phyloP scores from a whole-genome alignment of 2,113 vertebrate species.

The Gallinago undulata region DNA sequence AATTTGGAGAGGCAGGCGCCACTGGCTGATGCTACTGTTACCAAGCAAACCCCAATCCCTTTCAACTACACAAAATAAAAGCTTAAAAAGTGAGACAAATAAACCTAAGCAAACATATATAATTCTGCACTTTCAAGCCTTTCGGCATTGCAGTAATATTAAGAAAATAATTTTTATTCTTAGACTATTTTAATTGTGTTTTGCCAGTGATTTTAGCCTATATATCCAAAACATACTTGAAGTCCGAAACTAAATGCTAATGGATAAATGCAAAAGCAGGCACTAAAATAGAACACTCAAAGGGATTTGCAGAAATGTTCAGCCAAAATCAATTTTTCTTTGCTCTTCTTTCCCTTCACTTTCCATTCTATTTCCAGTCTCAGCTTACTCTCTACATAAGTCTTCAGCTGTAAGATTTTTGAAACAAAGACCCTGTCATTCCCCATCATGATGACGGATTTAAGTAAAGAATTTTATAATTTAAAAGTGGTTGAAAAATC shows the following conservation, averaged over 20 bases:
- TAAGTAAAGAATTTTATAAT: background rate
- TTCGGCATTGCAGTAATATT: background rate
- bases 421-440: background rate
- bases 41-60: background rate
- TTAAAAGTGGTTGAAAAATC: background rate
- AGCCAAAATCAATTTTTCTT: background rate
- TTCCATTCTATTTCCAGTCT: background rate
- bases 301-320: background rate
- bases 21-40: background rate
- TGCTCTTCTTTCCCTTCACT: background rate
- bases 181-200: background rate
- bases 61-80: background rate
- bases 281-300: background rate
- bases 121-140: background rate
- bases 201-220: background rate
- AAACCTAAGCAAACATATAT: background rate
- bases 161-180: background rate
- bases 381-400: background rate
- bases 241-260: background rate
- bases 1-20: background rate
- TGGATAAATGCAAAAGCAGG: background rate
- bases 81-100: background rate
- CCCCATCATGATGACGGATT: background rate
- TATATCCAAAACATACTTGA: background rate
- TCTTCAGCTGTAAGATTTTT: background rate